phyloP scores from a whole-genome alignment of 2,888 invertebrate species.

The Cyclophora albipunctata region DNA sequence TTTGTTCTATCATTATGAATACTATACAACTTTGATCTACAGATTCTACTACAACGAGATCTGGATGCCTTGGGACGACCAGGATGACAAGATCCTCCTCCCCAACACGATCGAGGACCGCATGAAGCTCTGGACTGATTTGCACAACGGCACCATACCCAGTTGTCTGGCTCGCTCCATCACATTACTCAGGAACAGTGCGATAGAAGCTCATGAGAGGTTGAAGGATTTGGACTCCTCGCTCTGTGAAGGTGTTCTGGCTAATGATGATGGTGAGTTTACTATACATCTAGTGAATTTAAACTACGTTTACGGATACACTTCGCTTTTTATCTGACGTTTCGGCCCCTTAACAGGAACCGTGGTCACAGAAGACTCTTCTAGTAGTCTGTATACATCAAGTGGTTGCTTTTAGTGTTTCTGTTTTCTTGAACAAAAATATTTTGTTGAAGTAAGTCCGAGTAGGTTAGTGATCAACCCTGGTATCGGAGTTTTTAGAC shows the following conservation, averaged over 20 bases:
- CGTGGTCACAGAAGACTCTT: too few relatives aligned
- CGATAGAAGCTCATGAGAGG: conserved; percentile 57
- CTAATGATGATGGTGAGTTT: conserved; percentile 58
- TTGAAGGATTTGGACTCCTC: conserved; percentile 56
- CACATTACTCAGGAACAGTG: conserved; percentile 49
- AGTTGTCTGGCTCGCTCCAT: conserved; percentile 48
- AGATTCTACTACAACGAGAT: conserved; percentile 80
- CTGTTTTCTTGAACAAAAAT: too few relatives aligned
- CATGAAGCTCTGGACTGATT: conserved; percentile 62
- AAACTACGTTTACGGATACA: too few relatives aligned
- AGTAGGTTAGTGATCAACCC: too few relatives aligned
- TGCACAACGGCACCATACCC: conserved; percentile 57
- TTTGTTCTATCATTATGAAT: background rate
- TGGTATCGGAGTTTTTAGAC: too few relatives aligned
- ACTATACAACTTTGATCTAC: background rate
- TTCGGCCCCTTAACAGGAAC: too few relatives aligned
- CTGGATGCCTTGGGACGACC: conserved; percentile 82
- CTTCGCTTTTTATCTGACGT: too few relatives aligned
- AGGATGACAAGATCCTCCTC: conserved; percentile 75
- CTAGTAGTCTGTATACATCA: too few relatives aligned
- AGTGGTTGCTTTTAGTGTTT: too few relatives aligned
- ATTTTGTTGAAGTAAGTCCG: too few relatives aligned
- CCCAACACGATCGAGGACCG: conserved; percentile 65
- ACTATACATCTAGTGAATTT: background rate
- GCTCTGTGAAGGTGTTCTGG: conserved; percentile 52